phyloP scores from a whole-genome alignment of 1,140 invertebrate species.

The Heliconius eleuchia region DNA sequence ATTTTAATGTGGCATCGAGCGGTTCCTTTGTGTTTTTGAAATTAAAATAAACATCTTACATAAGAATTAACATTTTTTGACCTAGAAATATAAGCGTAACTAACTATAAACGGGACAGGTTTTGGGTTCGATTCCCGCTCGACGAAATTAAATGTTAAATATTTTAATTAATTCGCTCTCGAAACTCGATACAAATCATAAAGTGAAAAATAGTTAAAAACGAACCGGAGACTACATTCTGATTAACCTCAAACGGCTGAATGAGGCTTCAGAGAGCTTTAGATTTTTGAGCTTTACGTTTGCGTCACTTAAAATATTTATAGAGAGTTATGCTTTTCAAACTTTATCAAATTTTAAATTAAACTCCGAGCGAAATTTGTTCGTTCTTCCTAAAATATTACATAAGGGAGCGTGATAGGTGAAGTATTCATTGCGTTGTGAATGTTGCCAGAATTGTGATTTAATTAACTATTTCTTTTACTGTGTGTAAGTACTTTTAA shows the following conservation, averaged over 20 bases:
- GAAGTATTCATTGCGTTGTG: not conserved
- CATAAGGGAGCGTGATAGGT: conserved; percentile 6
- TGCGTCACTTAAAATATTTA: conserved; percentile 21
- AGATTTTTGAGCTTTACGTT: conserved; percentile 27
- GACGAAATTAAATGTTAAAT: no score
- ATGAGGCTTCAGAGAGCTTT: conserved; percentile 29
- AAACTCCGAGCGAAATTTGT: not conserved
- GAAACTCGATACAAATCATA: not conserved
- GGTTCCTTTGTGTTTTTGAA: not conserved
- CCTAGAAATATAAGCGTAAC: no score
- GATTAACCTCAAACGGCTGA: conserved; percentile 24
- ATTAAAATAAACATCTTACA: not conserved
- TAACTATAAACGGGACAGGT: no score
- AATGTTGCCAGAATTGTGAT: not conserved
- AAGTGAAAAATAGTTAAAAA: not conserved
- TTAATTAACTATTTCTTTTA: not conserved
- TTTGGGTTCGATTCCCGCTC: no score
- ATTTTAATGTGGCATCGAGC: not conserved
- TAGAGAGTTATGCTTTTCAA: conserved; percentile 9
- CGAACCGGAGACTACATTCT: conserved; percentile 19
- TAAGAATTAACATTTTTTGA: no score
- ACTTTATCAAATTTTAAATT: conserved; percentile 16
- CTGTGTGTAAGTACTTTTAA: not conserved
- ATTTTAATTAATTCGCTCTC: no score
- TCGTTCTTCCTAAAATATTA: conserved; percentile 14